Base-by-base conservation (phyloP, 2,888 invertebrate genomes). In the Noctua comes region DNA sequence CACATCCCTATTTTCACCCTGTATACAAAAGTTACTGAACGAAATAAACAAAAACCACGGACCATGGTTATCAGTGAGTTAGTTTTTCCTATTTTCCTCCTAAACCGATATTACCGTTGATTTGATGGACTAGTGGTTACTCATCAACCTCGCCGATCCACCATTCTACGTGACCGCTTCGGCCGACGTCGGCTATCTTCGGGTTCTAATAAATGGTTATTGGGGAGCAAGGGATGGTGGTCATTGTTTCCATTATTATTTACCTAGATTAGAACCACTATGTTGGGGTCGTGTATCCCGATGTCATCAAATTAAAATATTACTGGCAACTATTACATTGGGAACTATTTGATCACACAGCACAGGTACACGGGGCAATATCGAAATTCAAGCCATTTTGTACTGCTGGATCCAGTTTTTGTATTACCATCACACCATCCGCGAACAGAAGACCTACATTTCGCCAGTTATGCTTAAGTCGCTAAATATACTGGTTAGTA, bases 161-260 rank as follows among this genome's bases (percentile, higher is more conserved):
- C 80, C 64, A 59, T 54, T 57, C 68, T 87, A 88, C 89, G 88
- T 88, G 88, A 89, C 86, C 79, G 73, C 79, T 80, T 83, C 80
- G 76, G 69, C 70, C 65, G 76, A 79, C 79, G 74, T 69, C 85
- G 77, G 46, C 71, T 74, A 76, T 87, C 57, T 86, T 59, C 80
- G 76, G 71, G 62, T 75, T 48, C 64, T 69, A 46, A 73, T 62
- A 73, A 79, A 84, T 64, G 46, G 27, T 36, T 64, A 73, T 86
- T 75, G 71, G 66, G 62, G 57, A 57, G 54, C 64, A 71, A 76
- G 46, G 69, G 70, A 31, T 57, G 40, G 31, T 69, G 21, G 59
- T 77, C 46, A 40, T 72, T 64, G 72, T 76, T 68, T 64, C 21
- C 10, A 7, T 82, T 46, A 82, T 46, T 24, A 36, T 46, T 54